These are phyloP conservation scores for Byasa hedistus DNA, from an alignment of 2,888 invertebrate species.

Conservation along the genomic window DNA sequence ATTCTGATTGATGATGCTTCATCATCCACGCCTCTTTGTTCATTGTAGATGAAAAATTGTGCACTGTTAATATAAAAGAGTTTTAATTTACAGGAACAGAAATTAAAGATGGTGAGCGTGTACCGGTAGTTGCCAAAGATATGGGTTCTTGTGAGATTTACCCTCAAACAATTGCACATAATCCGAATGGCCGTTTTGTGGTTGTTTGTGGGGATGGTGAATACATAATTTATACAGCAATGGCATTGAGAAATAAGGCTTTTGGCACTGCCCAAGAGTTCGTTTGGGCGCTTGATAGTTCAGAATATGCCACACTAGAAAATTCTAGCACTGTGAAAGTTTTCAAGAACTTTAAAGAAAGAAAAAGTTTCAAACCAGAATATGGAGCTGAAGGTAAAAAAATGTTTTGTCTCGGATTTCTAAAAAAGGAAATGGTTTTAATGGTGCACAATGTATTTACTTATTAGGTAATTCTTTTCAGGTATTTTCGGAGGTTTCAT, in stretches of 20 bases:
- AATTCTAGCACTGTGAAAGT: constrained; percentile 94
- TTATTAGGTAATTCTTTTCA: constrained; percentile 45
- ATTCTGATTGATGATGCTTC: too few species aligned
- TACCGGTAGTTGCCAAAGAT: constrained; percentile 97
- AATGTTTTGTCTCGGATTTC: not conserved
- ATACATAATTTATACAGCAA: constrained; percentile 99
- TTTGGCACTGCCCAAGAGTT: constrained; percentile 99
- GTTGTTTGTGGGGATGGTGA: constrained; percentile 99
- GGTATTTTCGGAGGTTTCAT: constrained; percentile 95
- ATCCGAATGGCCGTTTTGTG: constrained; percentile 95
- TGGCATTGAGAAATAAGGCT: constrained; percentile 99
- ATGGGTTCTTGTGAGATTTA: constrained; percentile 99
- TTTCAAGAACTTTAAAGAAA: constrained; percentile 99
- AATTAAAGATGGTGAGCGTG: constrained; percentile 93
- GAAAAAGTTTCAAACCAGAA: constrained; percentile 96
- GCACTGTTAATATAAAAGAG: not conserved
- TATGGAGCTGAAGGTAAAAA: constrained; percentile 93
- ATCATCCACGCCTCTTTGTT: too few species aligned
- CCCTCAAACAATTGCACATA: constrained; percentile 98
- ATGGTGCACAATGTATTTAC: not conserved
- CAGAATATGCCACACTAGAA: constrained; percentile 94
- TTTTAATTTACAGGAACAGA: constrained; percentile 71
- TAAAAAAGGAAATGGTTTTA: not conserved
- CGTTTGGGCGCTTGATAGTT: constrained; percentile 98
- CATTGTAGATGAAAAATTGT: too few species aligned